Percentiles rank a stretch among this genome's conserved stretches.
Evolutionary conservation across 2,888 invertebrate genomes (phyloP).

Genomic region (Archaeoteleia sp.): DNA sequence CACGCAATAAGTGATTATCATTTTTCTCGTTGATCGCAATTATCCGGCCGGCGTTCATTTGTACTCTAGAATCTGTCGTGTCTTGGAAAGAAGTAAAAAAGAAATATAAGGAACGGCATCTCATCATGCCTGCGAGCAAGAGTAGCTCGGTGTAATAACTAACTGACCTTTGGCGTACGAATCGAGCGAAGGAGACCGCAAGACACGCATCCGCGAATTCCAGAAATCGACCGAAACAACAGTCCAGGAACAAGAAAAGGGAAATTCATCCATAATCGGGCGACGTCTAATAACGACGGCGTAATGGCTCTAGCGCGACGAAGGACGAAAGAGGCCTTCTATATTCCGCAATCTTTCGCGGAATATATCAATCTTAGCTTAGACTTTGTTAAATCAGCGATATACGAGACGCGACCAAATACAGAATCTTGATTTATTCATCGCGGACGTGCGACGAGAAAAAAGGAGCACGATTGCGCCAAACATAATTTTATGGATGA

Average conservation of each 20-base stretch:
- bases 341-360: slow-evolving; percentile 17
- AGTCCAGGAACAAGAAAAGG: slow-evolving; percentile 21
- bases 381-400: slow-evolving; percentile 13
- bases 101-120: slow-evolving; percentile 34
- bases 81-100: slow-evolving; percentile 33
- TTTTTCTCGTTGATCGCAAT: slow-evolving; percentile 32
- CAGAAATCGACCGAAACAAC: slow-evolving; percentile 22
- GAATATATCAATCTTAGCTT: slow-evolving; percentile 37
- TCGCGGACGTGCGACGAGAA: slow-evolving; percentile 39
- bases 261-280: slow-evolving; percentile 29
- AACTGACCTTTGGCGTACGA: slow-evolving; percentile 41
- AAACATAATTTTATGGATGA: too few relatives aligned
- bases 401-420: slow-evolving; percentile 39
- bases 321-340: slow-evolving; percentile 12
- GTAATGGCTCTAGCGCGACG: slow-evolving; percentile 4
- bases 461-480: too few relatives aligned
- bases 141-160: slow-evolving; percentile 31
- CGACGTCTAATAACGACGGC: too few relatives aligned
- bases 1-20: too few relatives aligned
- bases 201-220: slow-evolving; percentile 31
- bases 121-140: slow-evolving; percentile 26
- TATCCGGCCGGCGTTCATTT: slow-evolving; percentile 13
- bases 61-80: slow-evolving; percentile 23
- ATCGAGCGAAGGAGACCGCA: slow-evolving; percentile 38
- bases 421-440: slow-evolving; percentile 48